Base-by-base conservation (phyloP, 2,888 invertebrate species). In the Epirrhoe alternata region DNA sequence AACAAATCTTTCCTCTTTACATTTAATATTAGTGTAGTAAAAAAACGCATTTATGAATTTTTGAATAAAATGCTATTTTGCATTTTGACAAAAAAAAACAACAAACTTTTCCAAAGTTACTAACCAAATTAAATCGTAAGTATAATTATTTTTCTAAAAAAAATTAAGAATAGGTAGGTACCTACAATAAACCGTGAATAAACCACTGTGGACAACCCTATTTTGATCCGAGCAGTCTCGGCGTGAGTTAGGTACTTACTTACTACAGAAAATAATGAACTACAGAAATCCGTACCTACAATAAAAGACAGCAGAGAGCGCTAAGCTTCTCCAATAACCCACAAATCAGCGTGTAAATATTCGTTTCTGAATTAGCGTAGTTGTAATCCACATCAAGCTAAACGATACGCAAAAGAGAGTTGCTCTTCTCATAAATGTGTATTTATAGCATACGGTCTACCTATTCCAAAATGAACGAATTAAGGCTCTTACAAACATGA, bases 381-480 rank as follows among this genome's bases (percentile, higher is more conserved):
- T 51, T 42, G 45, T 67, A 67, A 71, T 66, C 62, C 55, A 65
- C 35, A 62, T 51, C 71, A 67, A 61, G 69, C 64, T 61, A 62
- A 68, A 72, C 69, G 60, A 68, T 61, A 63, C 53, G 47, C 61
- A 56, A 65, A 68, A 66, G 71, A 71, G 67, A 67, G 66, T 53
- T 66, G 56, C 35, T 59, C 61, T n/a, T 6, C 24, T 24, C 24
- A 24, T 35, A 35, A 10, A 10, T 35, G 10, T 6, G 35, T 35
- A 10, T n/a, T 7, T 45, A 45, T 45, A 45, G 38, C 35, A 47
- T 47, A 35, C 59, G 63, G 31, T 59, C 61, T 61, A 69, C 6
- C n/a, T 38, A 24, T 50, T 75, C 68, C 66, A 70, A 69, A 74
- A 76, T 68, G 66, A 72, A 69, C 70, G 69, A 70, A 66, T 73